phyloP scores from a whole-genome alignment of 2,888 invertebrate genomes.

The Gastracanthus pulcherrimus region DNA sequence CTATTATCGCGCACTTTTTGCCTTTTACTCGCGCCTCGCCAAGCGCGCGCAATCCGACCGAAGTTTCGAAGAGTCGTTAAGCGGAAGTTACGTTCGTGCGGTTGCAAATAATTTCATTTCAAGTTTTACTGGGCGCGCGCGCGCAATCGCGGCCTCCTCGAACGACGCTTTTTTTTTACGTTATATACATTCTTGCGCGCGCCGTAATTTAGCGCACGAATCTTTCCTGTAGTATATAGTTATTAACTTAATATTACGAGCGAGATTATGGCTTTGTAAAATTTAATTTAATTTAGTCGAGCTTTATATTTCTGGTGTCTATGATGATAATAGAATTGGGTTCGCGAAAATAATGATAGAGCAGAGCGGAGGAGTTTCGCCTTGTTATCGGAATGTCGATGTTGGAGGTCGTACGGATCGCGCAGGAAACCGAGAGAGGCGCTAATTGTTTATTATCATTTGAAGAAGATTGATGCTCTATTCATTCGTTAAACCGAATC shows the following conservation, averaged over 20 bases:
- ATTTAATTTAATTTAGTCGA: no score
- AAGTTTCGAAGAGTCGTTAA: slow-evolving; percentile 43
- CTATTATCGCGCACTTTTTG: slow-evolving; percentile 5
- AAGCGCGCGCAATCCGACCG: background rate
- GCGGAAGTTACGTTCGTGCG: slow-evolving; percentile 24
- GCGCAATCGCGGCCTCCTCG: background rate
- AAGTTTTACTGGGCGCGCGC: slow-evolving; percentile 16
- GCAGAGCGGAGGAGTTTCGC: slow-evolving; percentile 8
- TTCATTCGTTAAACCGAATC: background rate
- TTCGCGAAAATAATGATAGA: background rate
- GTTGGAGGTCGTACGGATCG: slow-evolving; percentile 30
- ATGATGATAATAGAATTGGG: background rate
- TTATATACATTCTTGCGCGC: background rate
- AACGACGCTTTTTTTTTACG: background rate
- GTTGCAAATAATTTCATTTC: slow-evolving; percentile 46
- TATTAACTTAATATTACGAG: background rate
- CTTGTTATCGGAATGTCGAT: slow-evolving; percentile 34
- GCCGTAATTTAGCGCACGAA: background rate
- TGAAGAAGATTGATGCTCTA: background rate
- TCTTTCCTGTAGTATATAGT: no score
- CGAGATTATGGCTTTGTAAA: background rate
- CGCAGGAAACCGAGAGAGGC: slow-evolving; percentile 37
- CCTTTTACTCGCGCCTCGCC: background rate
- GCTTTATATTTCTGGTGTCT: background rate
- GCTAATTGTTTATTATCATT: slow-evolving; percentile 46